Evolutionary conservation across 2,113 vertebrate species (phyloP).

Genomic region (Buteo buteo): DNA sequence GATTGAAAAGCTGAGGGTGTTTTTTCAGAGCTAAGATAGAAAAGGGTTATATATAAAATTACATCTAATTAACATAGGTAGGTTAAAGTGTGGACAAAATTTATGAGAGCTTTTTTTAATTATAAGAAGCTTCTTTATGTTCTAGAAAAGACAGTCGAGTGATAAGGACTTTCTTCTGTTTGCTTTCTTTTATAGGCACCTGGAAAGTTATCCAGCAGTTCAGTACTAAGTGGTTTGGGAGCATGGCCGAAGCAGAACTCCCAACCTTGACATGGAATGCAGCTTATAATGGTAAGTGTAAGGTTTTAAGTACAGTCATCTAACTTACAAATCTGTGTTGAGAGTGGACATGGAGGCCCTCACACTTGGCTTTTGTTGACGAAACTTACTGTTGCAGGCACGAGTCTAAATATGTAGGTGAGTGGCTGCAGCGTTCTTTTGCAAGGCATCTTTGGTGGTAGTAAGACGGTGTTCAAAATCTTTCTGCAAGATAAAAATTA

Average conservation of each 20-base stretch:
- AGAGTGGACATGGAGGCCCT: rapidly evolving
- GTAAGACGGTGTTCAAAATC: background rate
- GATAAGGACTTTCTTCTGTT: background rate
- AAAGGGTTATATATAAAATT: too few relatives aligned
- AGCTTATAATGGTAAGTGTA: background rate
- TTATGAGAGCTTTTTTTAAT: background rate
- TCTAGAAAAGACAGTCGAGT: background rate
- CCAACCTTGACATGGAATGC: rapidly evolving
- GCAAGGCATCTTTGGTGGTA: background rate
- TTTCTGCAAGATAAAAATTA: background rate
- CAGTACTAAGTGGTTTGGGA: background rate
- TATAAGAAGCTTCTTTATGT: background rate
- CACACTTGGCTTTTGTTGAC: rapidly evolving
- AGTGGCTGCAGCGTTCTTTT: rapidly evolving
- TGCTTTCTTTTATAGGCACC: background rate
- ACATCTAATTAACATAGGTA: background rate
- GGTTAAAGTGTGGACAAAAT: background rate
- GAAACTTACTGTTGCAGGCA: background rate
- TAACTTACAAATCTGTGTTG: rapidly evolving
- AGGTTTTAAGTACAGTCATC: rapidly evolving
- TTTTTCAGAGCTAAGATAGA: background rate
- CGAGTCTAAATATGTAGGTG: background rate
- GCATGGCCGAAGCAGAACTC: background rate
- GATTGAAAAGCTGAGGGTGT: background rate
- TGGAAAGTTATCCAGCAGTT: rapidly evolving